Base-by-base conservation (phyloP, 1,140 invertebrate species). In the Aradophagus sp. region DNA sequence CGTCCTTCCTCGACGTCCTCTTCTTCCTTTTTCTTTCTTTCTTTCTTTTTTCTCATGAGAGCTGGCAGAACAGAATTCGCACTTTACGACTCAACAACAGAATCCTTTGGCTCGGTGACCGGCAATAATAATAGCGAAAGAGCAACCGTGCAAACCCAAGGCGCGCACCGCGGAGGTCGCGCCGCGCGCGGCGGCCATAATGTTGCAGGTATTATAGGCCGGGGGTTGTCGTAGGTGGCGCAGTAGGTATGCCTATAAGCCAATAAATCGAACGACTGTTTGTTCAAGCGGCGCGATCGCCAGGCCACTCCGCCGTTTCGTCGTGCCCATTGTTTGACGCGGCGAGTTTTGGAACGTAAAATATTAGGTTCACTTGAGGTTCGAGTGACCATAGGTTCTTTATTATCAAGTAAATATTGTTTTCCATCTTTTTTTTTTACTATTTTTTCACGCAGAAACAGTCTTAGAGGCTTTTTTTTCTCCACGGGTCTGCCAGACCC, bases 191-290 rank as follows among this genome's bases (percentile, higher is more conserved):
- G 20, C 48, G 44, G 58, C 48, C 56, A 61, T 68, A 76, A 74
- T 65, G 66, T 76, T 68, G 38, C 47, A 14, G 38, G 42, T 58
- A 59, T 75, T 75, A 75, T 72, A 70, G 61, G 31, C 52, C 20
- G 41, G 38, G 61, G 52, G 42, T 56, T 74, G 55, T 75, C 67
- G 73, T 75, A 77, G 73, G 69, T 68, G 65, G 65, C 34, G 47
- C 48, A 58, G 48, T 44, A 65, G 50, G 32, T 58, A 48, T 76
- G 76, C 76, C 73, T 75, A 79, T 82, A 82, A 83, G 81, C 80
- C 77, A 83, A 84, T 84, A 84, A 84, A 84, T 83, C 83, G 77
- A 83, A 77, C 67, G 76, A 73, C 79, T 78, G 77, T n/a, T 83
- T 82, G 81, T 17, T 7, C 31, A 16, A 76, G 75, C 73, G 76